Evolutionary conservation across 2,888 invertebrate species (phyloP), one percentile per base, ranked within the genome.

Genomic region (Ectobius pallidus): DNA sequence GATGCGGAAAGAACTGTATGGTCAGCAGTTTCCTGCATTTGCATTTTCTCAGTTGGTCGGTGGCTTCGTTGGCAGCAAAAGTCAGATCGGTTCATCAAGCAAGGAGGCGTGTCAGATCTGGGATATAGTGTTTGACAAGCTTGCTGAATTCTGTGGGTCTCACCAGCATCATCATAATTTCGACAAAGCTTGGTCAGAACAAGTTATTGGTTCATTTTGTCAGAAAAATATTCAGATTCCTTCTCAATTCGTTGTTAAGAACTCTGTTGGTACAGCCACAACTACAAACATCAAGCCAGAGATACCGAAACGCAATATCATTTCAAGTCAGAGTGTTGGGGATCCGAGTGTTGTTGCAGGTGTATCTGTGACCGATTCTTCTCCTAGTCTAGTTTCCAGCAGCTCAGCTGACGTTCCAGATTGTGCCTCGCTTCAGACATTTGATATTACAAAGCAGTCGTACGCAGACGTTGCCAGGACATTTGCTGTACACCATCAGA

Each of bases 51-150:
- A 58, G 34, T 49, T 73, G 46, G 74, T 75, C 7, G 75, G 75
- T 18, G 75, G 75, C 9, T 75, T 75, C 65, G 73, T 75, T 22
- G 75, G 75, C 9, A 73, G 71, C 11, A 75, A 75, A 42, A 73
- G 75, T 44, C 72, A 72, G 30, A 14, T 49, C 14, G 73, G 71
- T n/a, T 61, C 71, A 16, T 58, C 71, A 2, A 69, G 61, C 25
- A 32, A 68, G 11, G 62, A 71, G 16, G 25, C 62, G 18, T 68
- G 62, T 34, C 69, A 63, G 22, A 44, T 75, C 22, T 75, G 73
- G 71, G 73, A 73, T 39, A 52, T 71, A 14, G 34, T 74, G 16
- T 70, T 74, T 34, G 25, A 44, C 1, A 58, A 74, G 42, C 65
- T 74, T 30, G 30, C 32, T 30, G 58, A 58, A 11, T 58, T 58